phyloP scores from a whole-genome alignment of 35 echinoderm and acorn worm species.

The Acanthaster planci region DNA sequence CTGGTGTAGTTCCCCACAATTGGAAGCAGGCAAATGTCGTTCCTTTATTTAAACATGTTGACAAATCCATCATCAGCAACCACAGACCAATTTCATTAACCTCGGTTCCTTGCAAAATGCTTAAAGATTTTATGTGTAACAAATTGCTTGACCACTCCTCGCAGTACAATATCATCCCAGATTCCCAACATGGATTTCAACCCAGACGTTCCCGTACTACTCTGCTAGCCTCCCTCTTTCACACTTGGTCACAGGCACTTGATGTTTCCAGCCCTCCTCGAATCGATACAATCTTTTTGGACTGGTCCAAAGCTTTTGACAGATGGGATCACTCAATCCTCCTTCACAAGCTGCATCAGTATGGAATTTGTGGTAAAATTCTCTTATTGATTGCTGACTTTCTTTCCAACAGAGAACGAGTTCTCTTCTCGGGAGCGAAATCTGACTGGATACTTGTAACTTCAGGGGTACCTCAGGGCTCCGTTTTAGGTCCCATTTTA shows the following conservation, averaged over 20 bases:
- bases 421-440: neutral
- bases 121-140: neutral
- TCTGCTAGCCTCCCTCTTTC: neutral
- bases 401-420: neutral
- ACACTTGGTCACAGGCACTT: neutral
- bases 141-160: neutral
- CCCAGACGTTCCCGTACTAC: no score
- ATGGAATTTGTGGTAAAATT: no score
- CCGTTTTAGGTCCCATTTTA: no score
- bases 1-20: neutral
- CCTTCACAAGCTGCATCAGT: no score
- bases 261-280: neutral
- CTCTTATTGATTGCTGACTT: neutral
- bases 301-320: no score
- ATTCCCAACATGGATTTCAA: neutral
- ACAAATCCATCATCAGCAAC: neutral
- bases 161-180: neutral
- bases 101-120: neutral
- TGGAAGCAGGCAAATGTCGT: neutral
- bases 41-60: neutral
- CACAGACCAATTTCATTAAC: neutral
- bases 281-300: no score
- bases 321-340: no score
- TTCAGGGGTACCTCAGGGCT: neutral
- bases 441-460: neutral